phyloP scores from a whole-genome alignment of 2,888 invertebrate genomes.

The Platycheirus albimanus region DNA sequence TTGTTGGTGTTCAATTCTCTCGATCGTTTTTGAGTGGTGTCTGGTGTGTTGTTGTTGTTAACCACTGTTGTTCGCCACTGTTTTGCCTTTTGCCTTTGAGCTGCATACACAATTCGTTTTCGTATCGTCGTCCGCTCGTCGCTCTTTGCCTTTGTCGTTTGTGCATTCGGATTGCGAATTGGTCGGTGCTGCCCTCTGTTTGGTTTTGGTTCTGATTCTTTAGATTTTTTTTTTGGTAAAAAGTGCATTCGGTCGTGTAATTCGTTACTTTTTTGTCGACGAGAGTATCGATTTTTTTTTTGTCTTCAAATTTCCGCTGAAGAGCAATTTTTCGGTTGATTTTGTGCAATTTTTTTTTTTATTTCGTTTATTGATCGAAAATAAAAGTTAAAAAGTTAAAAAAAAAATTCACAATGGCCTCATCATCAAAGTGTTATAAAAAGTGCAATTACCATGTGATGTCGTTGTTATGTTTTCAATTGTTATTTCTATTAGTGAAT shows the following conservation, averaged over 20 bases:
- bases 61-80: conserved; percentile 48
- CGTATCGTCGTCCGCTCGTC: conserved; percentile 23
- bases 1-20: conserved; percentile 31
- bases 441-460: conserved; percentile 68
- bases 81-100: conserved; percentile 36
- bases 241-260: conserved; percentile 63
- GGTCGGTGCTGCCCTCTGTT: conserved; percentile 48
- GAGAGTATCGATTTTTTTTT: conserved; percentile 8
- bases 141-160: conserved; percentile 24
- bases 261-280: conserved; percentile 45
- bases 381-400: too few species aligned
- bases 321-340: conserved; percentile 28
- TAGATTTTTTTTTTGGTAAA: conserved; percentile 50
- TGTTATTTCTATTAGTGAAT: conserved; percentile 59
- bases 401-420: conserved; percentile 59
- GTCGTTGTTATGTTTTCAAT: conserved; percentile 68
- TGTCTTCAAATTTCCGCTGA: background rate
- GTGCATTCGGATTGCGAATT: conserved; percentile 43
- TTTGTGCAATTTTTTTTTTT: conserved; percentile 27
- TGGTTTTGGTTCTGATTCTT: conserved; percentile 15
- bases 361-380: background rate
- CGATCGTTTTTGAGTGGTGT: conserved; percentile 34
- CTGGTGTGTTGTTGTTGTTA: conserved; percentile 4
- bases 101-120: conserved; percentile 61
- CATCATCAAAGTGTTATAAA: conserved; percentile 61